Base-by-base conservation (phyloP, 1,140 invertebrate species). In the Samia ricini region DNA sequence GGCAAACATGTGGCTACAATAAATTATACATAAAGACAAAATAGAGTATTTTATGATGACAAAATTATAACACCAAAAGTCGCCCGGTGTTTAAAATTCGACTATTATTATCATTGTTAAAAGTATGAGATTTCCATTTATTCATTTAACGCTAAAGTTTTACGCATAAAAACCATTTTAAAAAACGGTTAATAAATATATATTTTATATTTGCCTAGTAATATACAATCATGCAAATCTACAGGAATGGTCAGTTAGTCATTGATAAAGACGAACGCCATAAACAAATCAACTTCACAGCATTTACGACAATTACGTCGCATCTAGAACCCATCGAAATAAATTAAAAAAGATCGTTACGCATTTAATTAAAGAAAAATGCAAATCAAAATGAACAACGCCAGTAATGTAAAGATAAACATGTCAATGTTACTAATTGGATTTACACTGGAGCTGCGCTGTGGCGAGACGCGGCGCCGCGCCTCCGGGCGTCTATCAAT, bases 381-480 rank as follows among this genome's bases (percentile, higher is more conserved):
- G 56, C 56, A 67, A 63, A 68, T 61, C 69, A 48, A 68, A 63
- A 68, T 63, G 50, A 68, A 68, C 62, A 57, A 63, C 29, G 23
- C 33, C 57, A 54, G 29, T 62, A 60, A 56, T 60, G 51, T 61
- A 57, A 69, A 72, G 62, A 69, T 67, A 73, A 70, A 70, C 61
- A 70, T 73, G 64, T 73, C 68, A 73, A 67, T 73, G 65, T 49
- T 59, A 64, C 60, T 70, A 73, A 73, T 63, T 68, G 68, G 71
- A 73, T 70, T 73, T 65, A 73, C 61, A 61, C 48, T 29, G 59
- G 33, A 21, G 23, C 19, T 49, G n/a, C n/a, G n/a, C 49, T n/a
- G 49, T 20, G 20, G 51, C 19, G 20, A 7, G 33, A 15, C n/a
- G 58, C 61, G 52, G 6, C 48, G 48, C 54, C 55, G 67, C 67